Percentiles rank a stretch among this genome's conserved stretches.
phyloP scores from a whole-genome alignment of 1,140 invertebrate genomes.

The Bombus turneri region DNA sequence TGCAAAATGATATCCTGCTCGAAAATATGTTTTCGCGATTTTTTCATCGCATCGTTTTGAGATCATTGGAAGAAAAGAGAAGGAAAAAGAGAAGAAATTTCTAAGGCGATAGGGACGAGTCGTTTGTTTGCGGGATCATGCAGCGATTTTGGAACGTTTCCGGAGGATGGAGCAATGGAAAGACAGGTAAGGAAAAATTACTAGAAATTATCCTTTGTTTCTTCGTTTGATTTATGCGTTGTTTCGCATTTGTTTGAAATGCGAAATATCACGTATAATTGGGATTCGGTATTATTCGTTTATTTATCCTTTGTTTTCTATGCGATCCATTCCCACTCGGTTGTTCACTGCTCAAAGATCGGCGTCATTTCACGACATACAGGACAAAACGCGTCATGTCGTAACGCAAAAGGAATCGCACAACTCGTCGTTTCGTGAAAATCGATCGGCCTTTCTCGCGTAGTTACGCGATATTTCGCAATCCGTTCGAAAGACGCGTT shows the following conservation, averaged over 20 bases:
- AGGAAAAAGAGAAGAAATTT: not conserved
- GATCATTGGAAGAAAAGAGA: not conserved
- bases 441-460: slow-evolving; percentile 19
- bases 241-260: not conserved
- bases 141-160: not conserved
- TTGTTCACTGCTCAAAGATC: not conserved
- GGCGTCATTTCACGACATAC: not conserved
- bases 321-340: too few species aligned
- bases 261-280: not conserved
- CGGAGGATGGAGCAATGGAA: not conserved
- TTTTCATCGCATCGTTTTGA: not conserved
- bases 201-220: not conserved
- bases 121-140: slow-evolving; percentile 15
- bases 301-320: not conserved
- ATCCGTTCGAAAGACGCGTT: not conserved
- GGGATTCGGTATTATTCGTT: not conserved
- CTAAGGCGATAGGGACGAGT: not conserved
- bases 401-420: slow-evolving; percentile 11
- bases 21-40: not conserved
- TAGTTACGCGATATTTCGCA: not conserved
- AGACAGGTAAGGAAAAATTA: slow-evolving; percentile 36
- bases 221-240: not conserved
- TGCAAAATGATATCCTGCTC: not conserved
- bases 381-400: not conserved
- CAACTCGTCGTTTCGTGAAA: slow-evolving; percentile 25